Conservation (phyloP, 2,797 vertebrate species). For the Cyclura pinguis region DNA sequence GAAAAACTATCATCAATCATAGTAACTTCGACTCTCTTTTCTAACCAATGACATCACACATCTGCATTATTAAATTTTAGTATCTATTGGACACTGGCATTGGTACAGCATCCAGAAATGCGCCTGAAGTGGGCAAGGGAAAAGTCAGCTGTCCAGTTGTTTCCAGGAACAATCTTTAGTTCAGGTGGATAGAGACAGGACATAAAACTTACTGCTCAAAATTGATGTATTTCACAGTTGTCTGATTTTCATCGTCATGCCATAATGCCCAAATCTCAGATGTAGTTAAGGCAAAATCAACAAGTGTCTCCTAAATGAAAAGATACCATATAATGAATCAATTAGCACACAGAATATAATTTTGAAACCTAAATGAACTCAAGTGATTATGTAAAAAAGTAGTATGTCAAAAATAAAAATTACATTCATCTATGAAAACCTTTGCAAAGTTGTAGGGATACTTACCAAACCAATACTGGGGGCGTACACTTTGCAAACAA, state of each 20-base stretch:
- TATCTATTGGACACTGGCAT: background rate
- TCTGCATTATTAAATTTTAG: background rate
- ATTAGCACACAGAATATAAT: background rate
- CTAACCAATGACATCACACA: background rate
- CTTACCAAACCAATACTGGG: no score
- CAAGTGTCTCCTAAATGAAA: conserved; percentile 86
- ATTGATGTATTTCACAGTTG: conserved; percentile 92
- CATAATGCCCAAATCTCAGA: conserved; percentile 94
- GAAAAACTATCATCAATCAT: background rate
- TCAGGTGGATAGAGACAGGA: background rate
- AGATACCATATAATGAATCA: background rate
- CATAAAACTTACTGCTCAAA: conserved; percentile 90
- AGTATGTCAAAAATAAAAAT: background rate
- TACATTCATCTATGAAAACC: background rate
- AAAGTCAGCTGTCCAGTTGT: background rate
- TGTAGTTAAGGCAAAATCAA: conserved; percentile 92
- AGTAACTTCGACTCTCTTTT: background rate
- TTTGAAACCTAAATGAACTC: background rate
- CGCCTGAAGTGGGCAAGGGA: background rate
- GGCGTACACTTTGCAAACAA: no score
- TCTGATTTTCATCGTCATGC: conserved; percentile 90
- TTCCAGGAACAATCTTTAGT: background rate
- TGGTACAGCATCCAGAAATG: background rate
- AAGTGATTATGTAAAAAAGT: background rate
- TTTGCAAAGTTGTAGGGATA: no score